phyloP scores from a whole-genome alignment of 2,888 invertebrate species.

The Andrena bucephala region DNA sequence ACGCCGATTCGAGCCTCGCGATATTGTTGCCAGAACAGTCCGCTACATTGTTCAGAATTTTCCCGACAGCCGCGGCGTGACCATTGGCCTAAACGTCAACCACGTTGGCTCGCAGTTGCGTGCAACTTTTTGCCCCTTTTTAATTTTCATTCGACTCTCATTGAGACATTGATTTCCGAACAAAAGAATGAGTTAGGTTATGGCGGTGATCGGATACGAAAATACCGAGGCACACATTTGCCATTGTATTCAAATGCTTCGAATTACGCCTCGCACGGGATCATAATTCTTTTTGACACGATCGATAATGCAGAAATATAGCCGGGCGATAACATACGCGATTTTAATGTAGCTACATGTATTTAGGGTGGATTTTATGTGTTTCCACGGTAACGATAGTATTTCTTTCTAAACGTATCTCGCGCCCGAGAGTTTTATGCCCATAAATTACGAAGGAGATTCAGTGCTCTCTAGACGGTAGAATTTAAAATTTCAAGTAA shows the following conservation, averaged over 20 bases:
- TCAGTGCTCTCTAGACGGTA: background rate
- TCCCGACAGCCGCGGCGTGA: constrained; percentile 36
- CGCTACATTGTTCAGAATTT: constrained; percentile 62
- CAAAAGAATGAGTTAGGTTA: constrained; percentile 5
- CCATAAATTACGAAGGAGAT: constrained; percentile 14
- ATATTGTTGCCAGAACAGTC: constrained; percentile 64
- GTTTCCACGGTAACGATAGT: background rate
- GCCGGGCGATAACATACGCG: background rate
- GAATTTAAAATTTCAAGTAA: constrained; percentile 40
- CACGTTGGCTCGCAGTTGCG: constrained; percentile 7
- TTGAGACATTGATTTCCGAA: constrained; percentile 8
- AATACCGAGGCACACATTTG: background rate
- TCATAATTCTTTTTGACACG: background rate
- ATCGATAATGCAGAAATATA: constrained; percentile 13
- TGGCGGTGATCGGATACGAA: background rate
- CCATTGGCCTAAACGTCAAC: constrained; percentile 42
- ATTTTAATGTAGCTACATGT: background rate
- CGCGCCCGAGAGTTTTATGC: background rate
- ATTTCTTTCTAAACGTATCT: background rate
- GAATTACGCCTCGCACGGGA: background rate
- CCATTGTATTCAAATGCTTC: constrained; percentile 25
- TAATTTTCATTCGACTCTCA: background rate
- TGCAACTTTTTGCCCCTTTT: constrained; percentile 5
- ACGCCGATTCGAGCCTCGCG: constrained; percentile 57
- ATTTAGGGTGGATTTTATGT: background rate